These are phyloP conservation scores for Actinia tenebrosa DNA, from an alignment of 64 coral and sea anemone species.

Conservation along the genomic window DNA sequence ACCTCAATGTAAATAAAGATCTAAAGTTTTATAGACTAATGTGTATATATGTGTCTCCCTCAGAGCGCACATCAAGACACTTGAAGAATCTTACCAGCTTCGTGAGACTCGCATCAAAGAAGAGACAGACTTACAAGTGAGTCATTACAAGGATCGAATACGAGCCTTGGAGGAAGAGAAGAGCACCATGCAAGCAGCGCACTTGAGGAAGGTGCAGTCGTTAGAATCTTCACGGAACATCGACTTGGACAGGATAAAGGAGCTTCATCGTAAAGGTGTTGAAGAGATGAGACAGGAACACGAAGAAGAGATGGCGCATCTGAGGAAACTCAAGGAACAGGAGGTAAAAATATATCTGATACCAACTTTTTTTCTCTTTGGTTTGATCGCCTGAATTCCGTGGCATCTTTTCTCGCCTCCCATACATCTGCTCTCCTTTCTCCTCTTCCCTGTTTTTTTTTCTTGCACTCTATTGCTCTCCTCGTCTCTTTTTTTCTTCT, in stretches of 20 bases:
- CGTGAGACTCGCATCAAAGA: constrained; percentile 84
- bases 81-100: constrained; percentile 90
- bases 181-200: constrained; percentile 47
- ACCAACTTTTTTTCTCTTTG: not conserved
- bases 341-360: constrained; percentile 16
- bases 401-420: not conserved
- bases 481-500: not conserved
- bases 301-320: constrained; percentile 52
- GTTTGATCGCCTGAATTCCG: not conserved
- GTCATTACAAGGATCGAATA: constrained; percentile 72
- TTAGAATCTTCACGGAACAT: constrained; percentile 53
- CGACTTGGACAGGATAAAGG: constrained; percentile 75
- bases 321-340: constrained; percentile 82
- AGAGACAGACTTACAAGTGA: constrained; percentile 66
- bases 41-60: not conserved
- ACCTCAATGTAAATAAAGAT: not conserved
- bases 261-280: constrained; percentile 69
- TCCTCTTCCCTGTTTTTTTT: not conserved
- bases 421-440: not conserved
- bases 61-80: constrained; percentile 75
- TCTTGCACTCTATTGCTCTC: not conserved
- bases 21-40: not conserved
- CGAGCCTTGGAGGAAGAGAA: constrained; percentile 66
- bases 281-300: constrained; percentile 70
- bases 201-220: constrained; percentile 39